Conservation (phyloP, 2,888 invertebrate species). For the Strigamia transsilvanica region DNA sequence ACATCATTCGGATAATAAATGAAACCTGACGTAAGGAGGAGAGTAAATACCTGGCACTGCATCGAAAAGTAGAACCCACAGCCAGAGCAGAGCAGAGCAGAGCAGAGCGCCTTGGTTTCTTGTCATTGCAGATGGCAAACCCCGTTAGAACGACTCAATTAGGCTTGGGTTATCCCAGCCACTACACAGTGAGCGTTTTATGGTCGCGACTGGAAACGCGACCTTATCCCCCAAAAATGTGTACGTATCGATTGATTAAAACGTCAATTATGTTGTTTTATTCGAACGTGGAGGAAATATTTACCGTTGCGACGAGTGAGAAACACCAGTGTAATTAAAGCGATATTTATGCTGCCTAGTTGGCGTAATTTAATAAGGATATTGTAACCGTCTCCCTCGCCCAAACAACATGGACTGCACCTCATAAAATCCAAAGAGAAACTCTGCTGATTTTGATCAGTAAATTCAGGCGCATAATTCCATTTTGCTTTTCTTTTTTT, state of each 20-base stretch:
- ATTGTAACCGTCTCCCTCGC: background rate
- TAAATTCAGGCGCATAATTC: background rate
- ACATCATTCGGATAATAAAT: constrained; percentile 24
- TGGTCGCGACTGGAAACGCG: background rate
- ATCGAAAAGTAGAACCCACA: background rate
- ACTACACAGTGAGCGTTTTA: constrained; percentile 12
- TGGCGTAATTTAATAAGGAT: constrained; percentile 30
- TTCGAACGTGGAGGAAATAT: background rate
- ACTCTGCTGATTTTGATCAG: constrained; percentile 3
- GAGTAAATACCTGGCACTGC: constrained; percentile 35
- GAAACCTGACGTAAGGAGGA: background rate
- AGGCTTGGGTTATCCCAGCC: constrained; percentile 31
- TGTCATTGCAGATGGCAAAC: background rate
- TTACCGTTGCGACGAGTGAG: constrained; percentile 25
- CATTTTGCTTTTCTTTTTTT: background rate
- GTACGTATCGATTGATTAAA: constrained; percentile 38
- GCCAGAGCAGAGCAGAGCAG: too few species aligned
- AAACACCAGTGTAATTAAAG: constrained; percentile 13
- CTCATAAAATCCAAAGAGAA: constrained; percentile 1
- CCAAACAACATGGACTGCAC: background rate
- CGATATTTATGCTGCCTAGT: constrained; percentile 10
- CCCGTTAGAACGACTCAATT: constrained; percentile 14
- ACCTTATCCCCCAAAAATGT: constrained; percentile 23
- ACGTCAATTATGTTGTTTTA: constrained; percentile 22
- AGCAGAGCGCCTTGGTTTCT: background rate